Conservation (phyloP, 2,113 vertebrate species). For the Pterocles gutturalis region DNA sequence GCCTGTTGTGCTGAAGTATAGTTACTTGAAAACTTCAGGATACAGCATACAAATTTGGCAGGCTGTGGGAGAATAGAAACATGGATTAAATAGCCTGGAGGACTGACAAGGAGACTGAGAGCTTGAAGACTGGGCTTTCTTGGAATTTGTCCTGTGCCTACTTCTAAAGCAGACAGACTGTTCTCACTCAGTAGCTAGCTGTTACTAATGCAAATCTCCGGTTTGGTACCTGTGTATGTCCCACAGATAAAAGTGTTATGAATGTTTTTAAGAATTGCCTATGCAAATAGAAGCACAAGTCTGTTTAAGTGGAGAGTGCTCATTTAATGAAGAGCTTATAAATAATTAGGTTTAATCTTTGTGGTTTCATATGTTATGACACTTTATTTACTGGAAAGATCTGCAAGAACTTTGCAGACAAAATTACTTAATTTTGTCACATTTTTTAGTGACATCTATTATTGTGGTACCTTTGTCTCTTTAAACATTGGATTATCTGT, state of each 20-base stretch:
- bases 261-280: background rate
- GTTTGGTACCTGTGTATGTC: background rate
- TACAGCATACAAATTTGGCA: background rate
- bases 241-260: background rate
- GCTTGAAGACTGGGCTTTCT: background rate
- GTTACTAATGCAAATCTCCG: background rate
- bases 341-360: background rate
- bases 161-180: background rate
- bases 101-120: background rate
- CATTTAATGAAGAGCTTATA: conserved; percentile 12
- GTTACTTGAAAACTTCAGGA: conserved; percentile 6
- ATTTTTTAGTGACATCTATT: background rate
- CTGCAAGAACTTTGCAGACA: background rate
- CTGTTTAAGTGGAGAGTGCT: background rate
- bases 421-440: background rate
- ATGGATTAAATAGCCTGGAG: conserved; percentile 16
- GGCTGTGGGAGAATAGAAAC: background rate
- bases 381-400: background rate
- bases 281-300: background rate
- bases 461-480: background rate
- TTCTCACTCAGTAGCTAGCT: background rate
- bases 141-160: background rate
- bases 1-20: background rate
- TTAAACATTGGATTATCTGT: background rate
- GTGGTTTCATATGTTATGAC: background rate